Evolutionary conservation across 2,888 invertebrate genomes (phyloP).

Genomic region (Sthenelais limicola): DNA sequence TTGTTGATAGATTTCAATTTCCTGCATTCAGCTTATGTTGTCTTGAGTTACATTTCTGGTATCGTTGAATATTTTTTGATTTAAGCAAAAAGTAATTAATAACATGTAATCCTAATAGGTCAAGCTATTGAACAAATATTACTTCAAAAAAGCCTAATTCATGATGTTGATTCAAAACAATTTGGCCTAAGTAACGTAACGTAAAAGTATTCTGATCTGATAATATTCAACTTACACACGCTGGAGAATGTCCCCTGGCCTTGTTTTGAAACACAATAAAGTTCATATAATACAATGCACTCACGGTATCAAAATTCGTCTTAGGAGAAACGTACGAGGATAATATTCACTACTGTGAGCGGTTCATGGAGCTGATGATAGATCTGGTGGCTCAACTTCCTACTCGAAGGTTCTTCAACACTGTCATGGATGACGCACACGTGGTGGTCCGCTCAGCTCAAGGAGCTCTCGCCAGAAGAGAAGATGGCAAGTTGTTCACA

Average conservation of each 20-base stretch:
- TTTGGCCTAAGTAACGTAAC: no score
- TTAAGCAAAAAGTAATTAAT: no score
- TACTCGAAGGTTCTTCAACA: constrained; percentile 96
- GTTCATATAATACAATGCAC: background rate
- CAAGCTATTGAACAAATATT: no score
- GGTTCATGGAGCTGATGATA: constrained; percentile 95
- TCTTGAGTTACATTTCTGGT: no score
- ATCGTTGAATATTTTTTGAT: no score
- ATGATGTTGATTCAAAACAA: no score
- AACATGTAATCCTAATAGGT: no score
- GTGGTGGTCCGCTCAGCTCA: constrained; percentile 91
- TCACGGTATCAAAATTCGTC: background rate
- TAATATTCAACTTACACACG: no score
- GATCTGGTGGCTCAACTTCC: constrained; percentile 96
- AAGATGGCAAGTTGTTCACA: constrained; percentile 91
- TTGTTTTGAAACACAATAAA: no score
- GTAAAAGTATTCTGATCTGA: no score
- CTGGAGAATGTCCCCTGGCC: no score
- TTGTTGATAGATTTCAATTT: constrained; percentile 16
- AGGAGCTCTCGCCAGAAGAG: constrained; percentile 80
- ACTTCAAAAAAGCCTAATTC: no score
- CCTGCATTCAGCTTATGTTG: background rate
- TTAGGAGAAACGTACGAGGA: constrained; percentile 68
- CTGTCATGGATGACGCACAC: constrained; percentile 94
- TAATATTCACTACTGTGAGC: constrained; percentile 88